These are phyloP conservation scores for Ctenoplectra terminalis DNA, from an alignment of 1,140 invertebrate species.

Conservation along the genomic window DNA sequence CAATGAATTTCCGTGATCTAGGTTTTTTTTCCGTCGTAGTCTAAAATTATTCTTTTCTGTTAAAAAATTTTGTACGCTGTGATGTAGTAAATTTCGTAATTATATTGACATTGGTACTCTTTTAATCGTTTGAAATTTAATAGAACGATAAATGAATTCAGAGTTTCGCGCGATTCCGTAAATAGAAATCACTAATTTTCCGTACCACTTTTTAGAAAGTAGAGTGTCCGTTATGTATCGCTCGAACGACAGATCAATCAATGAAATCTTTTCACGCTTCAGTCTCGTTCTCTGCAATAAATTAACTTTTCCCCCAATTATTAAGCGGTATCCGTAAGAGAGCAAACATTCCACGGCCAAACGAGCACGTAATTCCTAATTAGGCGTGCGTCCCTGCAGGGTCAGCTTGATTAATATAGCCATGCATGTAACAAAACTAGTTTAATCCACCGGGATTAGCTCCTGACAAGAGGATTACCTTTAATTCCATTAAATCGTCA, in stretches of 20 bases:
- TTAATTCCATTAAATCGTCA: too few relatives aligned
- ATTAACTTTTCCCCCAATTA: background rate
- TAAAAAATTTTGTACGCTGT: too few relatives aligned
- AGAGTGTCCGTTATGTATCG: too few relatives aligned
- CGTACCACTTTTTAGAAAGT: background rate
- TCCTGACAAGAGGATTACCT: constrained; percentile 11
- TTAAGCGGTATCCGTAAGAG: background rate
- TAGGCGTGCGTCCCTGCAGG: constrained; percentile 20
- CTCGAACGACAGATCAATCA: background rate
- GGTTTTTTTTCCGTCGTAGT: too few relatives aligned
- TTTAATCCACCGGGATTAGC: constrained; percentile 28
- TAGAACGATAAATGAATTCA: too few relatives aligned
- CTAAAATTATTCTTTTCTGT: too few relatives aligned
- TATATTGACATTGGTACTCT: too few relatives aligned
- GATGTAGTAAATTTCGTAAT: too few relatives aligned
- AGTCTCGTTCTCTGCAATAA: background rate
- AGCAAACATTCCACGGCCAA: background rate
- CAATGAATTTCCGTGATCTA: too few relatives aligned
- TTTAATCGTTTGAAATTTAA: too few relatives aligned
- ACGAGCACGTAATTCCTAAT: constrained; percentile 50
- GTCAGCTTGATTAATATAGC: constrained; percentile 49
- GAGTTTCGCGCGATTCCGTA: background rate
- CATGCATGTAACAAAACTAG: constrained; percentile 31
- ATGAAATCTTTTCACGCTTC: background rate
- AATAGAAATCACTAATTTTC: background rate